phyloP scores from a whole-genome alignment of 2,113 vertebrate species.

The Burhinus bistriatus region DNA sequence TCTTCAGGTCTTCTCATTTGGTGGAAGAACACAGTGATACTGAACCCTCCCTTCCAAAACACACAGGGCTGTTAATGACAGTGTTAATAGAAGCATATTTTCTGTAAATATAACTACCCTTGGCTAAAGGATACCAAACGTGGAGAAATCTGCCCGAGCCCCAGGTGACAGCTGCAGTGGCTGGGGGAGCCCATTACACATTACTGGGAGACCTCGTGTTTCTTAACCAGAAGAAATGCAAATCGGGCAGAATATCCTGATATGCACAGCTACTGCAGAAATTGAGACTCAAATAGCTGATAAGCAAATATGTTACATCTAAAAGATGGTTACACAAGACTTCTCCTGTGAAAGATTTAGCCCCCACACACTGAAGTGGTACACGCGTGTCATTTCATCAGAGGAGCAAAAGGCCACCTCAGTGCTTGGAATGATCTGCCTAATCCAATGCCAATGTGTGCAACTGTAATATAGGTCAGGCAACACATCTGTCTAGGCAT shows the following conservation, averaged over 20 bases:
- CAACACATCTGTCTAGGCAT: background rate
- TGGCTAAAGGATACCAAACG: background rate
- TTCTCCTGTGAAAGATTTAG: background rate
- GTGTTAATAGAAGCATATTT: background rate
- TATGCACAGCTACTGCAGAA: background rate
- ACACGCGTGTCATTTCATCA: background rate
- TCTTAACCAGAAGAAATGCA: background rate
- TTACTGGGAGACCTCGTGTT: background rate
- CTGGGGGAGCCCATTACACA: background rate
- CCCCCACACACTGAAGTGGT: background rate
- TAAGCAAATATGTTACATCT: background rate
- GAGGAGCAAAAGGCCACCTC: background rate
- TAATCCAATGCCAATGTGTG: background rate
- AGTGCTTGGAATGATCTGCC: background rate
- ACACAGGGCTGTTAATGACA: background rate
- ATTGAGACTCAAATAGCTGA: background rate
- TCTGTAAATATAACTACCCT: background rate
- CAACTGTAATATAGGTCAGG: background rate
- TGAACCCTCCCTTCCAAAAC: background rate
- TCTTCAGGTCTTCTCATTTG: background rate
- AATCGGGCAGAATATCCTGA: background rate
- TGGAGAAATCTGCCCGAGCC: background rate
- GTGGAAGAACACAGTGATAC: background rate
- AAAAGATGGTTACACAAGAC: background rate
- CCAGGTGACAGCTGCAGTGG: background rate